Base-by-base conservation (phyloP, 2,888 invertebrate species). In the Orthonychiurus folsomi region DNA sequence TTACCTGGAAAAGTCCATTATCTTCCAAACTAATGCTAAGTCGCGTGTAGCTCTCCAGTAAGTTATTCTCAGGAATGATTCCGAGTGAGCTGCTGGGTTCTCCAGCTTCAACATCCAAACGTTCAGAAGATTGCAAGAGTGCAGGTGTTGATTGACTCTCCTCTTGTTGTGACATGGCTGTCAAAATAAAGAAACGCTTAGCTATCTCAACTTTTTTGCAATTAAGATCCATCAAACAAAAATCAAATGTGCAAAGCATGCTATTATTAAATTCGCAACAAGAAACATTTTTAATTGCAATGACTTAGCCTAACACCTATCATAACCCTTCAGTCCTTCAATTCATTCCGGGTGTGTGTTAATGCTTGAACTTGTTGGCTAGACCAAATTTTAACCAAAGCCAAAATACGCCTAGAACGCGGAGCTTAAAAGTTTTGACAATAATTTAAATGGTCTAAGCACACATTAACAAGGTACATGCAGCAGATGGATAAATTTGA, bases 131-230 rank as follows among this genome's bases (percentile, higher is more conserved):
- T 75, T 88, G 88, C 74, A 86, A 83, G 74, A 91, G 79, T 59
- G 90, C 88, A 56, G 91, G 90, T 74, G 90, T 90, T 63, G 91
- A 91, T 77, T 91, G 90, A 73, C 90, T 89, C 80, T 92, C 91
- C 76, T 92, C 91, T 73, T 89, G 89, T 75, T 88, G 88, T 53
- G 88, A 84, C 82, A 88, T 81, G 65, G 85, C 86, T 86, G 78
- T 24, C 76, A 76, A 66, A 37, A 37, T 5, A 65, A 67, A 69
- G 68, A 67, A 66, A 73, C n/a, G n/a, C n/a, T n/a, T n/a, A n/a
- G n/a, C n/a, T n/a, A n/a, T n/a, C n/a, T n/a, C n/a, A 68, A 48
- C 15, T 48, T 12, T 15, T 48, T n/a, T 15, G 15, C 18, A 18
- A 18, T 18, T 48, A 48, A 48, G 15, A 48, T 15, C 48, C 12